Evolutionary conservation across 2,888 invertebrate genomes (phyloP), one percentile per base, ranked within the genome.

Genomic region (Iselma pallidipennis): DNA sequence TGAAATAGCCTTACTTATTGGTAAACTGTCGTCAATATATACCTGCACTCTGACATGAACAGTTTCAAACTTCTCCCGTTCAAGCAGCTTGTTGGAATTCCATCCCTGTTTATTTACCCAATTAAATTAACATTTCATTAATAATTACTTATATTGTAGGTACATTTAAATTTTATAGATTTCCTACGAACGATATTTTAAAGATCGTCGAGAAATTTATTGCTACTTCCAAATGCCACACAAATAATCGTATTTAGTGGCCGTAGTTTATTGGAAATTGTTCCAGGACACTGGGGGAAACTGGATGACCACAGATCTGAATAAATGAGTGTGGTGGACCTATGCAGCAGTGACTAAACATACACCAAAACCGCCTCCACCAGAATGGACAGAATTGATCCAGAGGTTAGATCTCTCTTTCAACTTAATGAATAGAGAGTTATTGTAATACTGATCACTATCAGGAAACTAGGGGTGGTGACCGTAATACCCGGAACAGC

Each of bases 1-100:
- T 57, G 21, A 52, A 53, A 61, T 61, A 28, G 45, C 21, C 6
- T 37, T 16, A 37, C 14, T 33, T 4, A 16, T 16, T 16, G 1
- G 42, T 3, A 9, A 42, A 21, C 4, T 19, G 21, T 42, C 12
- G 9, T 10, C 42, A 21, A 3, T 4, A 42, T 42, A 10, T 21
- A 19, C 9, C 19, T 42, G 16, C n/a, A n/a, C n/a, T n/a, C 16
- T 37, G 37, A 37, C 37, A 16, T 16, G 37, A 37, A 16, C 37
- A 6, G 7, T 37, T 37, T 16, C 1, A 16, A 37, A 37, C 37
- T 37, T 37, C 2, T 37, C 37, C 16, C 37, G 16, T 37, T 37
- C 16, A 14, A 14, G 14, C 31, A 33, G 14, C n/a, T n/a, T n/a
- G n/a, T 33, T 33, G n/a, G 4, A 33, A 14, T 33, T 33, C 6